phyloP scores from a whole-genome alignment of 1,140 invertebrate species.

The Rhyzopertha dominica region DNA sequence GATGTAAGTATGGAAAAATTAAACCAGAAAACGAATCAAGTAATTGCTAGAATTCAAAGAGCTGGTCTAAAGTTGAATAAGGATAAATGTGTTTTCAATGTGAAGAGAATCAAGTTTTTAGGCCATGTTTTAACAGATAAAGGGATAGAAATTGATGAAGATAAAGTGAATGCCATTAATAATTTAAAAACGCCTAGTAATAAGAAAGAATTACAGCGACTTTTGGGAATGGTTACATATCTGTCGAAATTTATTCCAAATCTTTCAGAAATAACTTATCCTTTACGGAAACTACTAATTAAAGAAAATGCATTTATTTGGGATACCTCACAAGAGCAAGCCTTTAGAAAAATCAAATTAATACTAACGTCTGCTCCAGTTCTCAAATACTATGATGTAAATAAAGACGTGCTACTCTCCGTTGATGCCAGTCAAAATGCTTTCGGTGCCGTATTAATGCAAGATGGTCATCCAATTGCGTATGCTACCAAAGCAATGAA shows the following conservation, averaged over 20 bases:
- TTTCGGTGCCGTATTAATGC: no score
- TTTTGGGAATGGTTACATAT: conserved; percentile 43
- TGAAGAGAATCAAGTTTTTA: conserved; percentile 34
- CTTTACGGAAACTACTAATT: not conserved
- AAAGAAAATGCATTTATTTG: no score
- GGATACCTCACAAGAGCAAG: no score
- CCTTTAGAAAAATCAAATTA: no score
- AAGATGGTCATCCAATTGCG: no score
- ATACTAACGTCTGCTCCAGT: no score
- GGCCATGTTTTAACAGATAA: conserved; percentile 40
- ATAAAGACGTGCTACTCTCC: no score
- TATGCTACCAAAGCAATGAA: no score
- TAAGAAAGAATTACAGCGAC: conserved; percentile 34
- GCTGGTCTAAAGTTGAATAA: conserved; percentile 29
- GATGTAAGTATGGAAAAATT: conserved; percentile 33
- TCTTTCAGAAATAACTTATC: conserved; percentile 21
- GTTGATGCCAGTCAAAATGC: no score
- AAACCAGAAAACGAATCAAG: conserved; percentile 27
- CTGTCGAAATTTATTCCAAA: conserved; percentile 39
- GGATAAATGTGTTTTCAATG: conserved; percentile 33
- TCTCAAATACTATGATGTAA: no score
- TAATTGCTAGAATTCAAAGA: conserved; percentile 25
- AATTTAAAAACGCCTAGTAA: conserved; percentile 37
- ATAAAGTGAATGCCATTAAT: conserved; percentile 41
- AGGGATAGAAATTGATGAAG: conserved; percentile 34